These are phyloP conservation scores for Heteromyza rotundicornis DNA, from an alignment of 2,888 invertebrate genomes.

Conservation along the genomic window DNA sequence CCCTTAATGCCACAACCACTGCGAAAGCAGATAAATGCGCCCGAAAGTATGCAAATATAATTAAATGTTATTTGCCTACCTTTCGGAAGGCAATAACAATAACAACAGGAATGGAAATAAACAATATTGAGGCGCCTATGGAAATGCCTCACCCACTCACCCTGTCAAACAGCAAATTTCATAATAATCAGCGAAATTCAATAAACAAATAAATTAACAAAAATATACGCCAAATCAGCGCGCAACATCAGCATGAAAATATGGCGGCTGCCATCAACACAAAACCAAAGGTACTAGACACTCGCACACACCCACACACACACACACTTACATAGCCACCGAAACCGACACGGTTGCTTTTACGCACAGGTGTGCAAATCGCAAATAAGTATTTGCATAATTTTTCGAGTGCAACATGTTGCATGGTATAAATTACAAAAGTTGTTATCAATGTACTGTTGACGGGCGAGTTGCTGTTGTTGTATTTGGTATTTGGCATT, in stretches of 20 bases:
- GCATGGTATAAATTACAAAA: background rate
- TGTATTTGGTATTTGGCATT: no score
- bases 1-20: no score
- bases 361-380: background rate
- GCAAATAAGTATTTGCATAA: background rate
- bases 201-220: slow-evolving; percentile 4
- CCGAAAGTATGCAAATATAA: no score
- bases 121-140: no score
- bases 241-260: background rate
- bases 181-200: slow-evolving; percentile 1
- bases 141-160: no score
- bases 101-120: no score
- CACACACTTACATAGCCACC: no score
- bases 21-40: no score
- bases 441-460: background rate
- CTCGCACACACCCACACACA: background rate
- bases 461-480: background rate
- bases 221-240: slow-evolving; percentile 1
- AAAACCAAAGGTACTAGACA: background rate
- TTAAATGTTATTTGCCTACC: no score
- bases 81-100: no score
- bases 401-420: background rate
- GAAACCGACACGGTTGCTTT: no score
- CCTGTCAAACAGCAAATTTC: background rate
- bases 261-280: background rate